These are phyloP conservation scores for Idaea straminata DNA, from an alignment of 2,888 invertebrate genomes.

Conservation along the genomic window DNA sequence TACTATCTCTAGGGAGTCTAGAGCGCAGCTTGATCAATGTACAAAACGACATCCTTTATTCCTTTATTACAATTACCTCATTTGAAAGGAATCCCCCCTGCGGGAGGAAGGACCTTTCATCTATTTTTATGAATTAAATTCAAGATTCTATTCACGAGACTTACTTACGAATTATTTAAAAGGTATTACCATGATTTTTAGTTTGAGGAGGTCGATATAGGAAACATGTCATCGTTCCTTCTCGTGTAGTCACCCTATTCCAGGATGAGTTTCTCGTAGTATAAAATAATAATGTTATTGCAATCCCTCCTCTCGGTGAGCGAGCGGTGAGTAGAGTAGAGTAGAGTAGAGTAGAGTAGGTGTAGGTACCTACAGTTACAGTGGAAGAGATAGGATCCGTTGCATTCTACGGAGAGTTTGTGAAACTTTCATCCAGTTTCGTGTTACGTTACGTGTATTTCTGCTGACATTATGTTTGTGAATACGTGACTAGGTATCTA, in stretches of 20 bases:
- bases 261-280: background rate
- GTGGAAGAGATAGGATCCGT: background rate
- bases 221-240: background rate
- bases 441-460: background rate
- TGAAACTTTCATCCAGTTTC: background rate
- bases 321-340: too few species aligned
- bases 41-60: background rate
- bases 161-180: too few species aligned
- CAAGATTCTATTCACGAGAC: too few species aligned
- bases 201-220: background rate
- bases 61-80: background rate
- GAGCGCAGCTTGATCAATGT: background rate
- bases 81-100: background rate
- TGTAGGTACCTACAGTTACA: too few species aligned
- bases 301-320: background rate
- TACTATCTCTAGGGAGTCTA: background rate
- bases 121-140: background rate
- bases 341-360: too few species aligned
- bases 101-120: background rate
- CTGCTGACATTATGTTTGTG: background rate
- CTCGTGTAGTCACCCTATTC: background rate
- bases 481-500: background rate
- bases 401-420: background rate
- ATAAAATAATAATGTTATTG: background rate
- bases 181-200: background rate